These are phyloP conservation scores for Actias luna DNA, from an alignment of 2,888 invertebrate species.

Conservation along the genomic window DNA sequence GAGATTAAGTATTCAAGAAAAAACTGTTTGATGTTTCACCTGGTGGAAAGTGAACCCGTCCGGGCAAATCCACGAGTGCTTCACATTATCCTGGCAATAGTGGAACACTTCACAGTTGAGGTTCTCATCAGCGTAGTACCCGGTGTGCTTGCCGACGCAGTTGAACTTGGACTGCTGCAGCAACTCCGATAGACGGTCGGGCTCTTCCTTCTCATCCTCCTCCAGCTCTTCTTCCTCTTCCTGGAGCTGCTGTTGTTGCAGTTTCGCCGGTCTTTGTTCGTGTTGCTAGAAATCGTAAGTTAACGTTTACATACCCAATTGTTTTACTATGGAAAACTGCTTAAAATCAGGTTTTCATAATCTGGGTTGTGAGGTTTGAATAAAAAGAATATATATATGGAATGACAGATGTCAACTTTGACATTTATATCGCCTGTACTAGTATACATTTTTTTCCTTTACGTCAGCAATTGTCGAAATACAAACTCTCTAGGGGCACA, in stretches of 20 bases:
- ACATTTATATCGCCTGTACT: too few species aligned
- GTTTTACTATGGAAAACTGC: background rate
- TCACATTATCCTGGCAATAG: conserved; percentile 94
- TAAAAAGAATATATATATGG: too few species aligned
- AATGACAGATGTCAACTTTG: too few species aligned
- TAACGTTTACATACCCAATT: background rate
- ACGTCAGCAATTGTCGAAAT: too few species aligned
- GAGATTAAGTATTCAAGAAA: too few species aligned
- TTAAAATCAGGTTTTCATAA: background rate
- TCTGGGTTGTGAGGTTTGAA: too few species aligned
- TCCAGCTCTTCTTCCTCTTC: conserved; percentile 76
- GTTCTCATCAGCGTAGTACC: conserved; percentile 95
- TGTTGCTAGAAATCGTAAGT: conserved; percentile 37
- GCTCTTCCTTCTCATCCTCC: conserved; percentile 90
- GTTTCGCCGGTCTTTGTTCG: conserved; percentile 55
- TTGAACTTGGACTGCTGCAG: conserved; percentile 92
- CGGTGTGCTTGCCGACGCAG: conserved; percentile 90
- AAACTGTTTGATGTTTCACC: conserved; percentile 63
- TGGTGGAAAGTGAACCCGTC: conserved; percentile 94
- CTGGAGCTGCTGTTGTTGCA: conserved; percentile 54
- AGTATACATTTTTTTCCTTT: too few species aligned
- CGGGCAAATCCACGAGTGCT: conserved; percentile 96
- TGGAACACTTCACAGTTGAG: conserved; percentile 96
- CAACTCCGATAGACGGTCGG: conserved; percentile 89
- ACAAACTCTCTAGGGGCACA: too few species aligned